Percentiles rank a stretch among this genome's conserved stretches.
phyloP scores from a whole-genome alignment of 2,797 vertebrate species.

The Bovichtus variegatus region DNA sequence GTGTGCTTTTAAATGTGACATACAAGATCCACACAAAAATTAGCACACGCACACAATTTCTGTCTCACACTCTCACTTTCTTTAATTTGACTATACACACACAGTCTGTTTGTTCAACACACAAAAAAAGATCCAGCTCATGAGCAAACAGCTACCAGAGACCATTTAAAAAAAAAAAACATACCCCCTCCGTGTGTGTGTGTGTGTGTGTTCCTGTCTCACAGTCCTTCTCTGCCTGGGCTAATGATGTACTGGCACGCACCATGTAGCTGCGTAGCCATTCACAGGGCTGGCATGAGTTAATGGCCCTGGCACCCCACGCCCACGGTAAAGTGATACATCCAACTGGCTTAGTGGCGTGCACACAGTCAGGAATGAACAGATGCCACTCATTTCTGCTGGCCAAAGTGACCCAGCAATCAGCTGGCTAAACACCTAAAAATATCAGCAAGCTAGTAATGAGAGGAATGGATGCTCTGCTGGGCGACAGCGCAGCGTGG shows the following conservation, averaged over 20 bases:
- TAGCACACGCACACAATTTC: neutral
- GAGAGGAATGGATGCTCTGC: slow-evolving; percentile 53
- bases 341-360: slow-evolving; percentile 73
- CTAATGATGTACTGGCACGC: slow-evolving; percentile 72
- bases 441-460: slow-evolving; percentile 56
- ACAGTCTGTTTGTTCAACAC: slow-evolving; percentile 22
- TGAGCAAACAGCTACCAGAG: slow-evolving; percentile 33
- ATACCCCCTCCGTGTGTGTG: neutral
- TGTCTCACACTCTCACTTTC: neutral
- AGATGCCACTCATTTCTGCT: slow-evolving; percentile 72
- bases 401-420: slow-evolving; percentile 75
- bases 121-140: slow-evolving; percentile 5
- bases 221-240: slow-evolving; percentile 26
- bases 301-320: slow-evolving; percentile 66
- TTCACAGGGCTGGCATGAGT: slow-evolving; percentile 68
- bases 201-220: slow-evolving; percentile 19
- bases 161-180: slow-evolving; percentile 6
- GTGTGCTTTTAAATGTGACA: neutral
- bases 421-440: slow-evolving; percentile 72
- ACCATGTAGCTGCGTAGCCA: slow-evolving; percentile 26
- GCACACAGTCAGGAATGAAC: slow-evolving; percentile 60
- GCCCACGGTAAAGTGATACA: slow-evolving; percentile 56
- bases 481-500: slow-evolving; percentile 47
- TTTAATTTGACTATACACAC: neutral
- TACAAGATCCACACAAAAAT: neutral